Conservation (phyloP, 2,797 vertebrate species). For the Semotilus atromaculatus region DNA sequence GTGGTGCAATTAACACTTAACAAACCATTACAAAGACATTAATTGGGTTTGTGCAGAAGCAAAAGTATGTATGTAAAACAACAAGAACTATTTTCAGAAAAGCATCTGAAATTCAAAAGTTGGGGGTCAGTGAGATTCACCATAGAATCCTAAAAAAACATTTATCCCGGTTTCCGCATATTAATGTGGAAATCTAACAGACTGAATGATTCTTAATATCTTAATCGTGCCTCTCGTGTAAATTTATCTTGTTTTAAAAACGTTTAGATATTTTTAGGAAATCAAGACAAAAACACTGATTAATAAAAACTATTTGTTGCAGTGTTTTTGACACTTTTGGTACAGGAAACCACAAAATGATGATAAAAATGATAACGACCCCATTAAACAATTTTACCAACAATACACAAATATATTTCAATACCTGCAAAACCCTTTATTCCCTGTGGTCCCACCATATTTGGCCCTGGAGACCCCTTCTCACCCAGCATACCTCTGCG, state of each 20-base stretch:
- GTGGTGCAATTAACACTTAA: no score
- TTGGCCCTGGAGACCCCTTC: slow-evolving; percentile 73
- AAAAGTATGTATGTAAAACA: background rate
- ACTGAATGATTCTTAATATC: background rate
- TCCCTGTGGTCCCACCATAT: slow-evolving; percentile 74
- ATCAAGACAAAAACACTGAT: background rate
- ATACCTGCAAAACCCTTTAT: slow-evolving; percentile 79
- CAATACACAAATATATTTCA: background rate
- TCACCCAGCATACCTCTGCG: slow-evolving; percentile 70
- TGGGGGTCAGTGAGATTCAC: background rate
- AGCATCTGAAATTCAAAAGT: background rate
- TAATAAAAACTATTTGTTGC: background rate
- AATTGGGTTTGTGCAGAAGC: background rate
- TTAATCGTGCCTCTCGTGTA: background rate
- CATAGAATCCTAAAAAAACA: background rate
- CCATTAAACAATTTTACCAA: background rate
- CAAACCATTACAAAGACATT: background rate
- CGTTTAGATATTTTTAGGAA: background rate
- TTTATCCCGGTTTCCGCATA: no score
- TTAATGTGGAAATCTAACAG: background rate
- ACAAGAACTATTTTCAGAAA: background rate
- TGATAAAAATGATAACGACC: background rate
- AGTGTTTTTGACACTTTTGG: background rate
- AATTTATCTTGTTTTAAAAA: background rate
- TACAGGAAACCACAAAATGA: background rate